Base-by-base conservation (phyloP, 2,797 vertebrate genomes). In the Crypturellus tataupa region DNA sequence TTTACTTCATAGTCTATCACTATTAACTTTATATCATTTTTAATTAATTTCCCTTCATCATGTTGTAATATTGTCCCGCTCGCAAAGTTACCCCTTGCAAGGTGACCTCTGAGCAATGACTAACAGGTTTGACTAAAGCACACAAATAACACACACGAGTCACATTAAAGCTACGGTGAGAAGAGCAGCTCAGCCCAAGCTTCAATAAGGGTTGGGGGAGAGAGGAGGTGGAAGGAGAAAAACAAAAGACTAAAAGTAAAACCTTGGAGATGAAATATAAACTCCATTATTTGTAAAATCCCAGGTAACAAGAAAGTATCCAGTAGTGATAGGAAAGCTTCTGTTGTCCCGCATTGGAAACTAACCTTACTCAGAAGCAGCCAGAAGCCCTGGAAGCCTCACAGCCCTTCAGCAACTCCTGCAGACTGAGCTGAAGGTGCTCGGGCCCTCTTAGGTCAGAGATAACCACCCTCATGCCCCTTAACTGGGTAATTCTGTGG, bases 31-130 rank as follows among this genome's bases (percentile, higher is more conserved):
- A 53, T 71, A 87, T 85, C 11, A 85, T 93, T 94, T 95, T 95
- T 95, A 94, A 92, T 97, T 91, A 80, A 87, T 95, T 95, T 92
- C 56, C 60, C 94, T 91, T 92, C 65, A 70, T 56, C 84, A 63
- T 77, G 58, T 9, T 60, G 9, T 80, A 75, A 75, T 40, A 76
- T 47, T 92, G 29, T 58, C 63, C 49, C 80, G 7, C 68, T 94
- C 83, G 87, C 11, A 77, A 40, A 29, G 2, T 91, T 91, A 86
- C 40, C 67, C 65, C 56, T 91, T 92, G 71, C 84, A 92, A 94
- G 93, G 72, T 96, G 95, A 94, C 85, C 81, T 81, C 58, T 70
- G 37, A 80, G 90, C 88, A 56, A 80, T 47, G 77, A 95, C 76
- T 87, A 90, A 73, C 80, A 37, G 29, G 35, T 93, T 95, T 96